Evolutionary conservation across 2,797 vertebrate genomes (phyloP), one percentile per base, ranked within the genome.

Genomic region (Somateria mollissima): DNA sequence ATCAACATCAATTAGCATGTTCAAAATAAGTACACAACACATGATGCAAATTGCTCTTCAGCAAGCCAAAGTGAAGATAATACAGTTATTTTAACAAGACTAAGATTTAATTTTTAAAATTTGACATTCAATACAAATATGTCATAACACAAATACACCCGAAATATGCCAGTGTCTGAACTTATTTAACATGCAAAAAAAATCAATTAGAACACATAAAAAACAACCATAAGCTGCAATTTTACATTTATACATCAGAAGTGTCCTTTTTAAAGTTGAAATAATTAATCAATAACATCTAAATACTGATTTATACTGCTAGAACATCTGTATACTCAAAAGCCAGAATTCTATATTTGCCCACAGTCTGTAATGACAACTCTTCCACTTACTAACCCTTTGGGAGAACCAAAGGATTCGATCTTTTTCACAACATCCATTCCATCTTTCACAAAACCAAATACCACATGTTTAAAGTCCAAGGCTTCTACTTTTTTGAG

Each of bases 391-490:
- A 99, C 98, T 66, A 36, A 45, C 24, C 99, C 99, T 77, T 94
- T 94, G 89, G 98, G 98, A 64, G 98, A 98, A 95, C 99, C 99
- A 92, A 99, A 98, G 80, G 98, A 98, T 94, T 98, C 99, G 36
- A 99, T 99, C 94, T 97, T 98, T 85, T 97, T 98, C 86, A 99
- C 98, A 93, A 99, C 98, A 87, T 98, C 98, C 98, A 99, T 99
- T 92, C 99, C 99, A 5, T 98, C 98, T 81, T 97, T 98, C 76
- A 99, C 98, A 97, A 98, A 98, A 21, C 99, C 99, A 84, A 99
- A 99, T 28, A 98, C 99, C 71, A 99, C 99, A 37, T 99, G 99
- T 95, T 99, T 99, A 87, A 98, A 99, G 98, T 99, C 99, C 97
- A 99, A 97, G 95, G 99, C 98, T 96, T 99, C 99, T 7, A 98